These are phyloP conservation scores for Elanus axillaris DNA, from an alignment of 2,113 vertebrate species.

Conservation along the genomic window DNA sequence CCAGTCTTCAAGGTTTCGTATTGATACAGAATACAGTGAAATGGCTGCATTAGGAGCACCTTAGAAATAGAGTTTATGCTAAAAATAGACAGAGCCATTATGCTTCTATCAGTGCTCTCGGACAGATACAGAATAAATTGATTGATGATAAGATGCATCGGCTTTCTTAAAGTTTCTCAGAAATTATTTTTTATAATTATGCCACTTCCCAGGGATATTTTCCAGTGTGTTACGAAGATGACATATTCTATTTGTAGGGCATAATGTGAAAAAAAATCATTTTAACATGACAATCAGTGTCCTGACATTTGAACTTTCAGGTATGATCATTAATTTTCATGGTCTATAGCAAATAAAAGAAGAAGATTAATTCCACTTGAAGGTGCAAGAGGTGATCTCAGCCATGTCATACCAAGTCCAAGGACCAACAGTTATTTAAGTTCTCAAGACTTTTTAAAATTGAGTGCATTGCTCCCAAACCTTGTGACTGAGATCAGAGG, in stretches of 20 bases:
- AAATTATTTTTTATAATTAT: not conserved
- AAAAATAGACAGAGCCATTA: not conserved
- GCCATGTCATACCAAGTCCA: not conserved
- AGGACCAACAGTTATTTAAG: not conserved
- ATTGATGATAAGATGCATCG: not conserved
- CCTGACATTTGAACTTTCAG: slow-evolving; percentile 59
- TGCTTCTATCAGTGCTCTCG: not conserved
- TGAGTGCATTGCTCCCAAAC: not conserved
- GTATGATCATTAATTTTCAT: slow-evolving; percentile 27
- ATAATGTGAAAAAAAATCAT: not conserved
- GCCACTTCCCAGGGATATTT: not conserved
- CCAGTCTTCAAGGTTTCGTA: not conserved
- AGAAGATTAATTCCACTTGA: slow-evolving; percentile 40
- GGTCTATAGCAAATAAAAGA: slow-evolving; percentile 13
- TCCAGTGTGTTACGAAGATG: not conserved
- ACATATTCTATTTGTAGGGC: not conserved
- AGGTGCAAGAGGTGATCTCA: not conserved
- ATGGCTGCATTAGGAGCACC: not conserved
- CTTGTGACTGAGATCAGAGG: not conserved
- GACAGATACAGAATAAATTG: not conserved
- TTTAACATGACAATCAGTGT: slow-evolving; percentile 44
- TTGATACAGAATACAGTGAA: not conserved
- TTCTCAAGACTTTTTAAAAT: slow-evolving; percentile 13
- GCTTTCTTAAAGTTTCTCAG: slow-evolving; percentile 1
- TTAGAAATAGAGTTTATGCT: not conserved